Evolutionary conservation across 2,113 vertebrate species (phyloP).

Genomic region (Stegastes partitus): DNA sequence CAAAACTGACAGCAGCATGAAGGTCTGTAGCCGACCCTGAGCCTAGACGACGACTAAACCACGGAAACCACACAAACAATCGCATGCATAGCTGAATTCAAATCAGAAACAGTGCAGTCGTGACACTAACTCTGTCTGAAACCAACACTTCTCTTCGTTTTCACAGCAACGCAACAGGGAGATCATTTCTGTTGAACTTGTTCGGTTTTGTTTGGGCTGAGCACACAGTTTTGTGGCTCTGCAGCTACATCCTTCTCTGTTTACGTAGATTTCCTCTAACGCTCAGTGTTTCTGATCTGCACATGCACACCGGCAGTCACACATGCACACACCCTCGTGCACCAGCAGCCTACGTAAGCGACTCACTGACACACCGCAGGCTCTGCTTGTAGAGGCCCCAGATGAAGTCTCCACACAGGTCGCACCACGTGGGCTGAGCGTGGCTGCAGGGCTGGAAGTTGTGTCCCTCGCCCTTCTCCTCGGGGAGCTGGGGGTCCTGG

Average conservation of each 20-base stretch:
- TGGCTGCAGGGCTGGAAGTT: slow-evolving; percentile 91
- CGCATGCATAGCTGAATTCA: slow-evolving; percentile 2
- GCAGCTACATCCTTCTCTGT: slow-evolving; percentile 7
- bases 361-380: slow-evolving; percentile 93
- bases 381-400: slow-evolving; percentile 97
- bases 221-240: background rate
- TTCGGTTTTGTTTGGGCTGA: background rate
- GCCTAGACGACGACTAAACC: background rate
- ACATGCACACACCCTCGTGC: slow-evolving; percentile 13
- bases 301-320: background rate
- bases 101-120: background rate
- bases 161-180: background rate
- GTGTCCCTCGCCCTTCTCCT: slow-evolving; percentile 88
- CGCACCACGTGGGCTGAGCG: slow-evolving; percentile 93
- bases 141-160: background rate
- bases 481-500: slow-evolving; percentile 74
- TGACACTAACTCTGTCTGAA: background rate
- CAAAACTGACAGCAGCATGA: background rate
- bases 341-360: background rate
- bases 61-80: slow-evolving; percentile 12
- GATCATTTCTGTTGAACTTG: background rate
- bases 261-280: slow-evolving; percentile 1
- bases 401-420: slow-evolving; percentile 97
- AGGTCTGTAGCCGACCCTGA: background rate
- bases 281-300: slow-evolving; percentile 10